phyloP scores from a whole-genome alignment of 2,113 vertebrate genomes.

The Eolophus roseicapilla region DNA sequence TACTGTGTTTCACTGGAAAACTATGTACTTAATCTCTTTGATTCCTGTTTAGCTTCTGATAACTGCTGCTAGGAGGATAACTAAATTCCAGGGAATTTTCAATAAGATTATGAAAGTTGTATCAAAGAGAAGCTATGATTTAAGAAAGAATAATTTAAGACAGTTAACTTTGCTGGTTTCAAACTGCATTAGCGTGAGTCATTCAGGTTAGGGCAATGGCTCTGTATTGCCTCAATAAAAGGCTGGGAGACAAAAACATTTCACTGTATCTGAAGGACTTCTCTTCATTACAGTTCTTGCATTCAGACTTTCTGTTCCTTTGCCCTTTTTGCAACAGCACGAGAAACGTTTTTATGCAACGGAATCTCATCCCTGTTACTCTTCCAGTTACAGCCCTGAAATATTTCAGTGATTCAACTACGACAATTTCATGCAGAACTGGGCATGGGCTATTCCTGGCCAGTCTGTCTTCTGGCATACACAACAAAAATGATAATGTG shows the following conservation, averaged over 20 bases:
- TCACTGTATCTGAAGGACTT: not conserved
- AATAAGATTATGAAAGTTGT: not conserved
- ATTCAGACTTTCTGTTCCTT: not conserved
- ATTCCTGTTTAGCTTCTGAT: not conserved
- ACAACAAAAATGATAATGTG: not conserved
- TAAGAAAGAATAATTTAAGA: not conserved
- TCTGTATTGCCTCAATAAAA: not conserved
- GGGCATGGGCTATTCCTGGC: not conserved
- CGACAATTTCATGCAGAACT: not conserved
- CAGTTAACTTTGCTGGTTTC: not conserved
- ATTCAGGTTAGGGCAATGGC: not conserved
- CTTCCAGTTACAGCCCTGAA: not conserved
- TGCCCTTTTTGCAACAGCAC: not conserved
- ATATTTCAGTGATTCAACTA: not conserved
- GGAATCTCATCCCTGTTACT: not conserved
- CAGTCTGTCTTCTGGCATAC: not conserved
- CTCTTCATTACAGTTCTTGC: not conserved
- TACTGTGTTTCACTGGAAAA: not conserved
- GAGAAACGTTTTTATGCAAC: not conserved
- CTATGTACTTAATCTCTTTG: not conserved
- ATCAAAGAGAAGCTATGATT: not conserved
- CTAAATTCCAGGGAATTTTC: not conserved
- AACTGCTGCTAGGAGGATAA: not conserved
- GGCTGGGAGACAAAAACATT: not conserved
- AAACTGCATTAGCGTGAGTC: not conserved